Percentiles rank a stretch among this genome's conserved stretches.
These are phyloP conservation scores for Harpagus bidentatus DNA, from an alignment of 2,113 vertebrate genomes.

Conservation along the genomic window DNA sequence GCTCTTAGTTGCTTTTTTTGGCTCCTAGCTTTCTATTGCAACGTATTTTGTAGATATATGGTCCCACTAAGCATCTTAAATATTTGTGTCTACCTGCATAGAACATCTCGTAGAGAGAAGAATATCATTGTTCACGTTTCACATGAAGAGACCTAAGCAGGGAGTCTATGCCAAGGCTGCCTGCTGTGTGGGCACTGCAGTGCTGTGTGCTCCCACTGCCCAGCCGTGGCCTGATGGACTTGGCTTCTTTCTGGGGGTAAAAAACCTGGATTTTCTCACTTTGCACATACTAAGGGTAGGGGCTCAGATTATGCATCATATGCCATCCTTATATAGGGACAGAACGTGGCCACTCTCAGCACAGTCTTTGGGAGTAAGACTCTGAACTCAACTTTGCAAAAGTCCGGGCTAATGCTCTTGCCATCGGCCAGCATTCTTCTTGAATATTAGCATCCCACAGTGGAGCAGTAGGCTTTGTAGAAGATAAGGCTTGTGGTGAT, in stretches of 20 bases:
- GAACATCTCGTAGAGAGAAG: not conserved
- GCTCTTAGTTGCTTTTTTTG: not conserved
- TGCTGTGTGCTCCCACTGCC: not conserved
- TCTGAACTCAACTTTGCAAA: not conserved
- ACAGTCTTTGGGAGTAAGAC: not conserved
- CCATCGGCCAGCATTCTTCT: not conserved
- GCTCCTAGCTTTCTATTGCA: not conserved
- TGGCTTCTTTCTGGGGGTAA: not conserved
- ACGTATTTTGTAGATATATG: not conserved
- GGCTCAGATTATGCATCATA: not conserved
- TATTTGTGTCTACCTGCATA: not conserved
- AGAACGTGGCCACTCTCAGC: not conserved
- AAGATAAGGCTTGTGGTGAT: not conserved
- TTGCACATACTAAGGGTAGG: not conserved
- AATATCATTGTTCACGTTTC: not conserved
- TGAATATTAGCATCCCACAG: not conserved
- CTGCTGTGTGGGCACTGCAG: fast-evolving
- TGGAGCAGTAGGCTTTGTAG: not conserved
- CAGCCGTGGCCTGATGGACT: fast-evolving
- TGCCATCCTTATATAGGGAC: fast-evolving
- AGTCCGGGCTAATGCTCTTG: not conserved
- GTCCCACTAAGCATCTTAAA: not conserved
- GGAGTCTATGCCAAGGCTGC: not conserved
- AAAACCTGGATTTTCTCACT: not conserved
- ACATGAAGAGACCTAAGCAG: not conserved